Percentiles rank a stretch among this genome's conserved stretches.
Evolutionary conservation across 2,797 vertebrate species (phyloP).

Genomic region (Micropoecilia bifurca): DNA sequence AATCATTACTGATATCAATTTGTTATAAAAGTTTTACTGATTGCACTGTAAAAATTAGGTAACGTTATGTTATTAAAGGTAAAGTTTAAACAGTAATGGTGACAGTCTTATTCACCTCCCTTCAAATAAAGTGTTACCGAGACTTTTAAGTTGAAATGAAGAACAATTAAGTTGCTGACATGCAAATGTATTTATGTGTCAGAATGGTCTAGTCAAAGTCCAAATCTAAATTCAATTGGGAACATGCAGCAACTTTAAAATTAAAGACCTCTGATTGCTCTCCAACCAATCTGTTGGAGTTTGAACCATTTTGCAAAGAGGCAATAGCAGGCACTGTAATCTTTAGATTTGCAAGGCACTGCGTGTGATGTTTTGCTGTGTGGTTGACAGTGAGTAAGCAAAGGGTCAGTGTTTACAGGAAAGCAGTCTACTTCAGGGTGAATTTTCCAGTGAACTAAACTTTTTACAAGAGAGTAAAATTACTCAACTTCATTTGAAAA

Average conservation of each 20-base stretch:
- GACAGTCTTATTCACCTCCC: no score
- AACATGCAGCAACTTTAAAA: neutral
- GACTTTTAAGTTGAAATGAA: neutral
- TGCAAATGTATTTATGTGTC: neutral
- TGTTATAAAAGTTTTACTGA: no score
- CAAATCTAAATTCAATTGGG: neutral
- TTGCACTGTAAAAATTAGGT: no score
- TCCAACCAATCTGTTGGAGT: neutral
- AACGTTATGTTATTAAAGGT: no score
- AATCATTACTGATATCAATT: no score
- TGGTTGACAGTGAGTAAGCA: slow-evolving; percentile 28
- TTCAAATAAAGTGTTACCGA: neutral
- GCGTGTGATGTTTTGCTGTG: slow-evolving; percentile 13
- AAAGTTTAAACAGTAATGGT: no score
- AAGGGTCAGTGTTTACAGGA: slow-evolving; percentile 44
- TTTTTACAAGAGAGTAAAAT: slow-evolving; percentile 50
- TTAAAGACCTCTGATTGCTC: neutral
- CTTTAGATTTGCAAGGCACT: slow-evolving; percentile 2
- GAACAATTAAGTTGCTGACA: neutral
- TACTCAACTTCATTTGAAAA: slow-evolving; percentile 57
- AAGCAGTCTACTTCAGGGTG: slow-evolving; percentile 41
- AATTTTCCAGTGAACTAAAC: slow-evolving; percentile 38
- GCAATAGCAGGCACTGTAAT: neutral
- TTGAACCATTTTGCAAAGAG: slow-evolving; percentile 3
- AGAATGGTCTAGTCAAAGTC: neutral